These are phyloP conservation scores for Micrasema minimum DNA, from an alignment of 1,140 invertebrate species.

Conservation along the genomic window DNA sequence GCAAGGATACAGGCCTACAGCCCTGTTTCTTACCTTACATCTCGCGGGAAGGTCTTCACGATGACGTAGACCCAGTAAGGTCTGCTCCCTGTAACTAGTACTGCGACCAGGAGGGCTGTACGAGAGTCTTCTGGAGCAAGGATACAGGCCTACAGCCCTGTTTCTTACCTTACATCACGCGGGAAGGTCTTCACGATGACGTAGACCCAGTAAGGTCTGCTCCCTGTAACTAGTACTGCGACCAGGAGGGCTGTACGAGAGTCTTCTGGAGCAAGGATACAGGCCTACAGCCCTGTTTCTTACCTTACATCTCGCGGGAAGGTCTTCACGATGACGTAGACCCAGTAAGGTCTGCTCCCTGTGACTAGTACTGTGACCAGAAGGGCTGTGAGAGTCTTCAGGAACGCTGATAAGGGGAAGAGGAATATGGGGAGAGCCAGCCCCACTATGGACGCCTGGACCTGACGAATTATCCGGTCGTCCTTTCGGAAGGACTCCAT, in stretches of 20 bases:
- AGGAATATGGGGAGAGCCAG: constrained; percentile 11
- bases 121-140: not conserved
- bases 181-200: too few species aligned
- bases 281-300: too few species aligned
- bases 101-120: too few species aligned
- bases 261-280: constrained; percentile 12
- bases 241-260: too few species aligned
- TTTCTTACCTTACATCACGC: too few species aligned
- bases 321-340: constrained; percentile 41
- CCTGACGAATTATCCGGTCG: constrained; percentile 6
- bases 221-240: too few species aligned
- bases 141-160: too few species aligned
- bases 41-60: too few species aligned
- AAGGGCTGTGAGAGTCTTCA: constrained; percentile 1
- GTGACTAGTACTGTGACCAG: constrained; percentile 35
- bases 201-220: too few species aligned
- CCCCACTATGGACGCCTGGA: constrained; percentile 20
- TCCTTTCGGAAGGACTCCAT: constrained; percentile 14
- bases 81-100: too few species aligned
- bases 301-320: constrained; percentile 44
- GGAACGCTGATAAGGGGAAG: constrained; percentile 3
- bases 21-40: too few species aligned
- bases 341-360: constrained; percentile 43
- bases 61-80: too few species aligned
- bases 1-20: not conserved